Evolutionary conservation across 2,888 invertebrate genomes (phyloP).

Genomic region (Phragmatobia fuliginosa): DNA sequence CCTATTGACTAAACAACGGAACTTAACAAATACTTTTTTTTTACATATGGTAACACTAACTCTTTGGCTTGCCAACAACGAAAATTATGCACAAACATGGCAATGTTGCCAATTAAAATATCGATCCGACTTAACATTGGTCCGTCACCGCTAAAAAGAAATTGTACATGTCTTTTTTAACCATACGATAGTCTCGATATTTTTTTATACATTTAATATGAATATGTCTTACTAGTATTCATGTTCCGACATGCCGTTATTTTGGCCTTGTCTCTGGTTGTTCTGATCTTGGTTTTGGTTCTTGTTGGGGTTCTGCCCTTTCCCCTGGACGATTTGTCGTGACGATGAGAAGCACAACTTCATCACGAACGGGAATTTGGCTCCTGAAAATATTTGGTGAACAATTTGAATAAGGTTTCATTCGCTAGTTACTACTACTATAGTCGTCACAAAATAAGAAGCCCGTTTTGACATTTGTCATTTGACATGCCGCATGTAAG

Average conservation of each 20-base stretch:
- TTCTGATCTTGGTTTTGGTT: slow-evolving; percentile 57
- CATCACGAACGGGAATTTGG: slow-evolving; percentile 99
- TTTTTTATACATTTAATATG: slow-evolving; percentile 40
- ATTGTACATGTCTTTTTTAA: slow-evolving; percentile 77
- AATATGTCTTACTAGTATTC: slow-evolving; percentile 80
- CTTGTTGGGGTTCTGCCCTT: slow-evolving; percentile 70
- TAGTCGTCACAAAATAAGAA: too few relatives aligned
- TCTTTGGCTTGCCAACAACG: slow-evolving; percentile 61
- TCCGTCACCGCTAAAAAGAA: slow-evolving; percentile 71
- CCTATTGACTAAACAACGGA: slow-evolving; percentile 46
- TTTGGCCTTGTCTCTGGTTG: slow-evolving; percentile 64
- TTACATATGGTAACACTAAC: slow-evolving; percentile 62
- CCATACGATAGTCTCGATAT: slow-evolving; percentile 50
- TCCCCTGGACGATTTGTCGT: slow-evolving; percentile 81
- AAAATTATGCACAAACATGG: slow-evolving; percentile 49
- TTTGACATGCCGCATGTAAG: too few relatives aligned
- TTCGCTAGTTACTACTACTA: not conserved
- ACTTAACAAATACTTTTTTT: slow-evolving; percentile 38
- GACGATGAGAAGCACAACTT: slow-evolving; percentile 98
- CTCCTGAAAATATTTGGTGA: slow-evolving; percentile 88
- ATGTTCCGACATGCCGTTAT: slow-evolving; percentile 77
- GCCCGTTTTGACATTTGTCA: too few relatives aligned
- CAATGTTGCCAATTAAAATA: slow-evolving; percentile 53
- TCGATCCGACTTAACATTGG: slow-evolving; percentile 75
- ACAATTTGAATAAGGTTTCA: not conserved